phyloP scores from a whole-genome alignment of 2,797 vertebrate genomes.

The Adelosebastes latens region DNA sequence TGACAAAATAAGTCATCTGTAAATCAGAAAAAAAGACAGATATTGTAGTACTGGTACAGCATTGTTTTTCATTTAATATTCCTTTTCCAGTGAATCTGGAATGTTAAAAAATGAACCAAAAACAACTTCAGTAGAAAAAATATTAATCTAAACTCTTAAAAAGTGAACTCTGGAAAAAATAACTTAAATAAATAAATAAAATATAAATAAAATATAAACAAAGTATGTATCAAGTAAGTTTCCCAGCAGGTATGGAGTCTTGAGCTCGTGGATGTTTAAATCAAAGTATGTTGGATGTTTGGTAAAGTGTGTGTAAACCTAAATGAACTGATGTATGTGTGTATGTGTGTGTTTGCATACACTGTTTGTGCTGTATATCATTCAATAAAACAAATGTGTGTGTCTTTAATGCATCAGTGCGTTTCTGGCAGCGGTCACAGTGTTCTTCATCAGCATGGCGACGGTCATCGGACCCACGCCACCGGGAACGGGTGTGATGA shows the following conservation, averaged over 20 bases:
- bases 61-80: constrained; percentile 51
- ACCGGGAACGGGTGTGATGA: constrained; percentile 93
- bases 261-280: constrained; percentile 47
- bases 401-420: constrained; percentile 78
- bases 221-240: constrained; percentile 68
- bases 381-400: constrained; percentile 20
- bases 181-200: constrained; percentile 57
- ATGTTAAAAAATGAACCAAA: constrained; percentile 63
- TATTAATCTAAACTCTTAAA: constrained; percentile 74
- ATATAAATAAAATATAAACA: constrained; percentile 47
- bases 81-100: constrained; percentile 60
- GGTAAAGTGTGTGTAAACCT: background rate
- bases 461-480: constrained; percentile 95
- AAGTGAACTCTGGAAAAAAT: constrained; percentile 64
- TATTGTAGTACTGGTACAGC: constrained; percentile 12
- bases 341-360: background rate
- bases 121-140: constrained; percentile 78
- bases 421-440: constrained; percentile 88
- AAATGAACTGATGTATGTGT: background rate
- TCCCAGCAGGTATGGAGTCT: constrained; percentile 67
- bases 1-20: background rate
- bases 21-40: background rate
- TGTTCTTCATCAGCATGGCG: constrained; percentile 94
- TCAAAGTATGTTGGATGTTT: constrained; percentile 35
- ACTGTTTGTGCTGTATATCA: background rate